A percentile compares a stretch with the other conserved stretches of the same genome.
These are phyloP conservation scores for Drosophila bocqueti DNA, from an alignment of 1,140 invertebrate species.

Conservation along the genomic window DNA sequence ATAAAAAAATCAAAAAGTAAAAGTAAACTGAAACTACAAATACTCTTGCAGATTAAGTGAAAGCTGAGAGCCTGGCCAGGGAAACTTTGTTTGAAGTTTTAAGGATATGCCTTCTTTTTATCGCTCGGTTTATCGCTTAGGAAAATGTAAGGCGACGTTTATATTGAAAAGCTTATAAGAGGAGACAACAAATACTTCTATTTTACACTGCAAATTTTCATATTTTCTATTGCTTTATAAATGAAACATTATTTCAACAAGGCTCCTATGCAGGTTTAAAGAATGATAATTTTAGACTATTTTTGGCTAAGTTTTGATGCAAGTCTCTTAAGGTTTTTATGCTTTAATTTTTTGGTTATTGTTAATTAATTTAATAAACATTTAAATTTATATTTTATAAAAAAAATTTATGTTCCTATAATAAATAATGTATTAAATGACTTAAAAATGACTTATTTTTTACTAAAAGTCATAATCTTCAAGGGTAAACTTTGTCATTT, in stretches of 20 bases:
- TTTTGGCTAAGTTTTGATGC: neutral
- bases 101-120: neutral
- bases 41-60: constrained; percentile 23
- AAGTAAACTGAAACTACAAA: constrained; percentile 14
- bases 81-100: constrained; percentile 8
- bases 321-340: too few relatives aligned
- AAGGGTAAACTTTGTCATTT: neutral
- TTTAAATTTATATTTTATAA: too few relatives aligned
- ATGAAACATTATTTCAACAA: too few relatives aligned
- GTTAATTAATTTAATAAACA: too few relatives aligned
- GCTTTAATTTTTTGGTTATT: neutral
- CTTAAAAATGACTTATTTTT: too few relatives aligned
- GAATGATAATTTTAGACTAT: neutral
- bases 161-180: constrained; percentile 1
- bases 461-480: too few relatives aligned
- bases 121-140: neutral
- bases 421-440: too few relatives aligned
- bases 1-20: constrained; percentile 39
- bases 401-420: too few relatives aligned
- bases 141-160: neutral
- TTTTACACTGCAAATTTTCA: neutral
- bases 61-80: constrained; percentile 4
- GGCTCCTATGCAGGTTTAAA: neutral
- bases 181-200: neutral
- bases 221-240: neutral